Conservation (phyloP, 2,113 vertebrate genomes). For the Butorides virescens region DNA sequence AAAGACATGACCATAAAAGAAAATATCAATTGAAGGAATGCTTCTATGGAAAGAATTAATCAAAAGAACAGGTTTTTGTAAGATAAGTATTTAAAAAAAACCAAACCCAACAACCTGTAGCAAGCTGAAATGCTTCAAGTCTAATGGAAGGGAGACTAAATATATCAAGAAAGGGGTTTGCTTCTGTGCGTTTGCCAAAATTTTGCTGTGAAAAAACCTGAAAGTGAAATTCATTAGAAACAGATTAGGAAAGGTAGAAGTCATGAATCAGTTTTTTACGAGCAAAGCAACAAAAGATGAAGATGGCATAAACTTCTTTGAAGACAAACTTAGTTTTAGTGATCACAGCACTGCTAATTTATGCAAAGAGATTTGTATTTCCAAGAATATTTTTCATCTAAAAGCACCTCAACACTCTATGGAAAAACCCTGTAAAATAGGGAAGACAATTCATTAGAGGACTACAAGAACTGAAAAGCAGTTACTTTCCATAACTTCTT, state of each 20-base stretch:
- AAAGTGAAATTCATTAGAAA: not conserved
- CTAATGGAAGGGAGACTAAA: not conserved
- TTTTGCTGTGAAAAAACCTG: rapidly evolving
- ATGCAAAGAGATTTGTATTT: not conserved
- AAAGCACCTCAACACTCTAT: not conserved
- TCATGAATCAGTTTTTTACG: not conserved
- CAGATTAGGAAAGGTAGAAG: not conserved
- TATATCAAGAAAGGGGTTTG: not conserved
- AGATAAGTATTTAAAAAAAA: not conserved
- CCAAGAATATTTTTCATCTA: not conserved
- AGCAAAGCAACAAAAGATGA: not conserved
- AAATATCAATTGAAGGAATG: not conserved
- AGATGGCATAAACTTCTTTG: not conserved
- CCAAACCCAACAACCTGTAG: no score
- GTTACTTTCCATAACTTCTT: not conserved
- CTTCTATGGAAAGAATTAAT: not conserved
- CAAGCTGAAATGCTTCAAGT: not conserved
- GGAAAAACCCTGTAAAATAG: not conserved
- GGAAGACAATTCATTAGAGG: not conserved
- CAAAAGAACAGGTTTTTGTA: not conserved
- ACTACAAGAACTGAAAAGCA: not conserved
- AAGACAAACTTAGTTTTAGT: not conserved
- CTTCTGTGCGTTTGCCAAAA: not conserved
- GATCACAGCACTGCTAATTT: not conserved
- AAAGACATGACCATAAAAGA: not conserved